Evolutionary conservation across 1,140 invertebrate species (phyloP).

Genomic region (Bombus cullumanus): DNA sequence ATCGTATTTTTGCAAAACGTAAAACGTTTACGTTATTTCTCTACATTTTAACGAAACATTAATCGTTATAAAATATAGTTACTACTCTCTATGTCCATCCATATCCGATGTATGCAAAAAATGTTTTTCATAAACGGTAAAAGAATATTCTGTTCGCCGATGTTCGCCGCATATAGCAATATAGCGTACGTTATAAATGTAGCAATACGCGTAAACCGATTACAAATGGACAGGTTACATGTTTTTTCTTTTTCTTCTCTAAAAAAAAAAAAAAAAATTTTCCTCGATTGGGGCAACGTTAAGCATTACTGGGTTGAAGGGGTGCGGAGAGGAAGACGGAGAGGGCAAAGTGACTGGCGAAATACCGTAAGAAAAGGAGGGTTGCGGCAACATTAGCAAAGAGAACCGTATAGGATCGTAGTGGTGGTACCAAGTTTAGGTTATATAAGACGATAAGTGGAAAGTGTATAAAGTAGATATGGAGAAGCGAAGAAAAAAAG

Average conservation of each 20-base stretch:
- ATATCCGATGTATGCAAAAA: neutral
- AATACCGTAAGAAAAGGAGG: slow-evolving; percentile 32
- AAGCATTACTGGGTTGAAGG: slow-evolving; percentile 49
- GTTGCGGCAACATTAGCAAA: slow-evolving; percentile 60
- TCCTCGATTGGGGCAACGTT: slow-evolving; percentile 51
- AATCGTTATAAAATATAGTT: neutral
- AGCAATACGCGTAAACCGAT: slow-evolving; percentile 22
- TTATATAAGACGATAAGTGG: slow-evolving; percentile 65
- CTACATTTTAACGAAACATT: neutral
- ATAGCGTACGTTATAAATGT: neutral
- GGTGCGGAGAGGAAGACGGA: neutral
- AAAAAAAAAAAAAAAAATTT: slow-evolving; percentile 42
- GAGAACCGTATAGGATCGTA: slow-evolving; percentile 43
- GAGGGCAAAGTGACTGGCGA: slow-evolving; percentile 17
- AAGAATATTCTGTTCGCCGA: slow-evolving; percentile 31
- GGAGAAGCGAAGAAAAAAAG: slow-evolving; percentile 63
- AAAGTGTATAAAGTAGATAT: slow-evolving; percentile 65
- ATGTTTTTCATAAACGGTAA: too few relatives aligned
- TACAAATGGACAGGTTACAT: slow-evolving; percentile 6
- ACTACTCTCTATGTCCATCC: too few relatives aligned
- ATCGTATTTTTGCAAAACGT: too few relatives aligned
- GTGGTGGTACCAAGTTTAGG: slow-evolving; percentile 48
- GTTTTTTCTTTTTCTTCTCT: neutral
- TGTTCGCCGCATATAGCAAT: slow-evolving; percentile 21
- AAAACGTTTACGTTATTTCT: neutral